A percentile compares a stretch with the other conserved stretches of the same genome.
Evolutionary conservation across 2,113 vertebrate genomes (phyloP).

Genomic region (Cardinalis cardinalis): DNA sequence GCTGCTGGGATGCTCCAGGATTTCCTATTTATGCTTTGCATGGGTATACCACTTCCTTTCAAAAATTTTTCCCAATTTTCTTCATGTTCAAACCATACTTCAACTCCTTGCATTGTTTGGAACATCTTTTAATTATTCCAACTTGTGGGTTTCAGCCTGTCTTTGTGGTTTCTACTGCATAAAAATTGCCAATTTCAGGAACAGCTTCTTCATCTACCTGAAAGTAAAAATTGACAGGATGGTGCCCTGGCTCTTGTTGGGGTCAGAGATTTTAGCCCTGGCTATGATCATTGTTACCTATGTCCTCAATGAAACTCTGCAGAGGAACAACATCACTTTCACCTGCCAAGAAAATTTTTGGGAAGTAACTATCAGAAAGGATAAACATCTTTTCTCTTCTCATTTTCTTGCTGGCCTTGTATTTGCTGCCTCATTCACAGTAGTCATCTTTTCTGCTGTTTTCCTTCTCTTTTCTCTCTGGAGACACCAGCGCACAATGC

Average conservation of each 20-base stretch:
- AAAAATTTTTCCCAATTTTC: accelerated
- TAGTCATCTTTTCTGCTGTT: background rate
- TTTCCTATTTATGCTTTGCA: background rate
- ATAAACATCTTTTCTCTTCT: accelerated
- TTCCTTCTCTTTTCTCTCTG: slow-evolving; percentile 29
- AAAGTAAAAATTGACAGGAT: background rate
- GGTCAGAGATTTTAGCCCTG: background rate
- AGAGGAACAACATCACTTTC: accelerated
- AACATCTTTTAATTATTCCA: background rate
- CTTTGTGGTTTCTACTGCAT: slow-evolving; percentile 13
- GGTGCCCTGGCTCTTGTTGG: background rate
- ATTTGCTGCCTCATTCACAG: background rate
- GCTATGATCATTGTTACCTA: accelerated
- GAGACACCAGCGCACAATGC: background rate
- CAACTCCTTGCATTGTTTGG: accelerated
- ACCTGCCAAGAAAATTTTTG: accelerated
- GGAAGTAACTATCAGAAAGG: accelerated
- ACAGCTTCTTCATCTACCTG: background rate
- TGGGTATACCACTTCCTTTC: accelerated
- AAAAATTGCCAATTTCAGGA: slow-evolving; percentile 26
- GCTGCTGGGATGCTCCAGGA: background rate
- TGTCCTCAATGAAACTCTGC: accelerated
- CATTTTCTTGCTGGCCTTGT: accelerated
- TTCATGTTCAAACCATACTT: accelerated
- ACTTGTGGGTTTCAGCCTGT: background rate